phyloP scores from a whole-genome alignment of 2,113 vertebrate species.

The Rhinoderma darwinii region DNA sequence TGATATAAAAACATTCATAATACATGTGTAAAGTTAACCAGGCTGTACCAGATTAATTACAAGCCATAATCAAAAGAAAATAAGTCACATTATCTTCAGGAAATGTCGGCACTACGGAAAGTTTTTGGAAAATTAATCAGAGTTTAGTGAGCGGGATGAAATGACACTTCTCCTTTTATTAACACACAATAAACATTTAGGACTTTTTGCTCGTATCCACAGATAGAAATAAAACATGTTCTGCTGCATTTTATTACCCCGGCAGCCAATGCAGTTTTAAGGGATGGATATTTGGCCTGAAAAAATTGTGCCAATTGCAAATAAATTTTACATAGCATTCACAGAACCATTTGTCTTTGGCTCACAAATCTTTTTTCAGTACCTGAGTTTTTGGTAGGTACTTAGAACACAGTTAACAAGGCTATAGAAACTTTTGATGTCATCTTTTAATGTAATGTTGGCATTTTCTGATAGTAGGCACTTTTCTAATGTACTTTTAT shows the following conservation, averaged over 20 bases:
- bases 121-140: slow-evolving; percentile 16
- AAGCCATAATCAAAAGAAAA: slow-evolving; percentile 18
- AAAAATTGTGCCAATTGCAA: neutral
- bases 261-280: neutral
- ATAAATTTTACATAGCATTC: neutral
- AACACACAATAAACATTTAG: neutral
- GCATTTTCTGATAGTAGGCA: too few species aligned
- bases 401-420: neutral
- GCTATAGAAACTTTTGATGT: neutral
- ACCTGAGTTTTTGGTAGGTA: neutral
- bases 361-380: neutral
- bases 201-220: neutral
- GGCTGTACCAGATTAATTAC: slow-evolving; percentile 2
- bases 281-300: neutral
- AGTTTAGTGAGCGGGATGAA: slow-evolving; percentile 16
- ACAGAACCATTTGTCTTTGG: neutral
- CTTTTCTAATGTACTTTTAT: too few species aligned
- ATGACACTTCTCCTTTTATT: neutral
- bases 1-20: slow-evolving; percentile 47
- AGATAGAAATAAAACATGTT: neutral
- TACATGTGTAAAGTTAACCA: slow-evolving; percentile 28
- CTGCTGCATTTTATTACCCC: neutral
- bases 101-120: slow-evolving; percentile 22
- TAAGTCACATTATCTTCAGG: neutral
- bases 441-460: too few species aligned